Conservation (phyloP, 2,888 invertebrate genomes). For the Anaspis maculata region DNA sequence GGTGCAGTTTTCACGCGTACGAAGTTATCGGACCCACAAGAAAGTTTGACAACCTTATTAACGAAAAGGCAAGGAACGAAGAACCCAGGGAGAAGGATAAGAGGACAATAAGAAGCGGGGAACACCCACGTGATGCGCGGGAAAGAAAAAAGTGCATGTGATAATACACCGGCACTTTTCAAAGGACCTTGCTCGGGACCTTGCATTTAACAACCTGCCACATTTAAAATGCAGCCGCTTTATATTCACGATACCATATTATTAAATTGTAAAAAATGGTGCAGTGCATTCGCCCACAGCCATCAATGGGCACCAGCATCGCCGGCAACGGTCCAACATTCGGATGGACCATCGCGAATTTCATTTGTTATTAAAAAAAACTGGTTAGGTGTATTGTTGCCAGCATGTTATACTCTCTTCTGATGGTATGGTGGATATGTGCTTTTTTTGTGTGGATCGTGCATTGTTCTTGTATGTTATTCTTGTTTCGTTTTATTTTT, state of each 20-base stretch:
- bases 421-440: too few relatives aligned
- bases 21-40: too few relatives aligned
- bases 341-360: slow-evolving; percentile 15
- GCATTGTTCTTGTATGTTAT: too few relatives aligned
- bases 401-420: too few relatives aligned
- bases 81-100: too few relatives aligned
- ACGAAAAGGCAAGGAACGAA: too few relatives aligned
- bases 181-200: too few relatives aligned
- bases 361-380: slow-evolving; percentile 25
- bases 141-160: slow-evolving; percentile 19
- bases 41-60: too few relatives aligned
- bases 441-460: too few relatives aligned
- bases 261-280: slow-evolving; percentile 29
- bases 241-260: slow-evolving; percentile 29
- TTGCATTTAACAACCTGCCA: slow-evolving; percentile 21
- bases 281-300: slow-evolving; percentile 21
- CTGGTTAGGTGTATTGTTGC: slow-evolving; percentile 21
- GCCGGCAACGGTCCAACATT: slow-evolving; percentile 1
- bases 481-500: slow-evolving; percentile 22
- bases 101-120: too few relatives aligned
- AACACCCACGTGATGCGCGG: slow-evolving; percentile 24
- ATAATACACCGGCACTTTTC: slow-evolving; percentile 20
- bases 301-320: background rate
- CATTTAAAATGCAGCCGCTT: slow-evolving; percentile 28
- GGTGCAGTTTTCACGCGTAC: too few relatives aligned